A percentile compares a stretch with the other conserved stretches of the same genome.
phyloP scores from a whole-genome alignment of 2,797 vertebrate genomes.

The Adrianichthys oophorus region DNA sequence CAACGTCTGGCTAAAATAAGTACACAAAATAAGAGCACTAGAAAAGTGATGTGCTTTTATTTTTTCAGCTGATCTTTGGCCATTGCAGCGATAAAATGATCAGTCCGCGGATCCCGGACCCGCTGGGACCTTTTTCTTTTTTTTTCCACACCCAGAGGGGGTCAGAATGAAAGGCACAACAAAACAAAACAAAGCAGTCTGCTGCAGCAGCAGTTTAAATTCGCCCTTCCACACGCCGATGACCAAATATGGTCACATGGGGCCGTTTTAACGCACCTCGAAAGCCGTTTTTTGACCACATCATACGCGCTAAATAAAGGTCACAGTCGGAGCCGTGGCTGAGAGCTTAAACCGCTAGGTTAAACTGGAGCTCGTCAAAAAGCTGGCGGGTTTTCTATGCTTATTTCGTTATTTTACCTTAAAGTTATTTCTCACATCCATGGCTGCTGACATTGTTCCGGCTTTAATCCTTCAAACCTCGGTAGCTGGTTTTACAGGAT shows the following conservation, averaged over 20 bases:
- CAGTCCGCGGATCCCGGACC: slow-evolving; percentile 23
- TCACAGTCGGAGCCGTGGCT: not conserved
- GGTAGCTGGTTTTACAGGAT: slow-evolving; percentile 66
- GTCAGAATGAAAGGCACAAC: slow-evolving; percentile 15
- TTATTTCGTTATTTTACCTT: slow-evolving; percentile 79
- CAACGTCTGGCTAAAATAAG: not conserved
- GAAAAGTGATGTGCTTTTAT: slow-evolving; percentile 8
- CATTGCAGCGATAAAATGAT: slow-evolving; percentile 32
- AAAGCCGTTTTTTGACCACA: not conserved
- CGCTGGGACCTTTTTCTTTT: slow-evolving; percentile 39
- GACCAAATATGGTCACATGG: slow-evolving; percentile 76
- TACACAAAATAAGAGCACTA: slow-evolving; percentile 2
- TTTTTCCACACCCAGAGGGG: slow-evolving; percentile 35
- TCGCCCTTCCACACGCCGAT: slow-evolving; percentile 51
- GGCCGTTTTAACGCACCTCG: slow-evolving; percentile 42
- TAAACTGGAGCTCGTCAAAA: slow-evolving; percentile 31
- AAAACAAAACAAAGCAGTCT: slow-evolving; percentile 1
- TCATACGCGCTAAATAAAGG: not conserved
- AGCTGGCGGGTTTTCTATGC: slow-evolving; percentile 12
- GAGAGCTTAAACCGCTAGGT: slow-evolving; percentile 7
- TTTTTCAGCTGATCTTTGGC: slow-evolving; percentile 33
- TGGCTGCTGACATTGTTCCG: slow-evolving; percentile 78
- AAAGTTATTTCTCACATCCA: slow-evolving; percentile 75
- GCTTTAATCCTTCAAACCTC: slow-evolving; percentile 71
- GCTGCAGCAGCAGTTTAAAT: slow-evolving; percentile 24